A percentile compares a stretch with the other conserved stretches of the same genome.
Conservation (phyloP, 2,888 invertebrate genomes). For the Nephrotoma flavescens region DNA sequence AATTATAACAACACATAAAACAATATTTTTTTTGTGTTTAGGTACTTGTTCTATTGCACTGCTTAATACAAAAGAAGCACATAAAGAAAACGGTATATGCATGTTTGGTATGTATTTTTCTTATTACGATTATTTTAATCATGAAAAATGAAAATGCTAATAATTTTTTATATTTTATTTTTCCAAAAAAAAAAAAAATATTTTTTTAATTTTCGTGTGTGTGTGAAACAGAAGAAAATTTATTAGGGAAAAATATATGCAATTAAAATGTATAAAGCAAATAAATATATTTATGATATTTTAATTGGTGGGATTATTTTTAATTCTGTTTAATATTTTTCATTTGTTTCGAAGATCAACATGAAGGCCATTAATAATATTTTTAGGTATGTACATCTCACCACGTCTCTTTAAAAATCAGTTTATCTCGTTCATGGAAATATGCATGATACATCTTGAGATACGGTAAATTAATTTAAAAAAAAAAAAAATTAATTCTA, state of each 20-base stretch:
- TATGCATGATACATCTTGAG: no score
- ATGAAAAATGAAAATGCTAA: background rate
- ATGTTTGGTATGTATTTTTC: background rate
- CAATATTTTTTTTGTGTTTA: background rate
- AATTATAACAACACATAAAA: background rate
- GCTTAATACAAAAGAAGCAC: background rate
- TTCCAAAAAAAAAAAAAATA: background rate
- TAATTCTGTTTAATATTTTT: background rate
- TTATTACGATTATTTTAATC: background rate
- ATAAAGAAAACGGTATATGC: background rate
- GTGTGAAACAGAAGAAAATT: background rate
- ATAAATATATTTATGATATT: background rate
- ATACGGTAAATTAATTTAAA: no score
- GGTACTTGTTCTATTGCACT: background rate
- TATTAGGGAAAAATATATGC: background rate
- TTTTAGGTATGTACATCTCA: background rate
- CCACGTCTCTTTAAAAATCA: background rate
- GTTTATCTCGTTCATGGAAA: no score
- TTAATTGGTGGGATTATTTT: background rate
- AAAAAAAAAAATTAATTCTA: no score
- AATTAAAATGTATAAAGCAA: background rate
- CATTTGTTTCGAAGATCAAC: background rate
- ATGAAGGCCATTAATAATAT: background rate
- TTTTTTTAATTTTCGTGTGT: background rate
- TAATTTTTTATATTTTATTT: background rate